phyloP scores from a whole-genome alignment of 2,888 invertebrate species.

The Capitulum mitella region DNA sequence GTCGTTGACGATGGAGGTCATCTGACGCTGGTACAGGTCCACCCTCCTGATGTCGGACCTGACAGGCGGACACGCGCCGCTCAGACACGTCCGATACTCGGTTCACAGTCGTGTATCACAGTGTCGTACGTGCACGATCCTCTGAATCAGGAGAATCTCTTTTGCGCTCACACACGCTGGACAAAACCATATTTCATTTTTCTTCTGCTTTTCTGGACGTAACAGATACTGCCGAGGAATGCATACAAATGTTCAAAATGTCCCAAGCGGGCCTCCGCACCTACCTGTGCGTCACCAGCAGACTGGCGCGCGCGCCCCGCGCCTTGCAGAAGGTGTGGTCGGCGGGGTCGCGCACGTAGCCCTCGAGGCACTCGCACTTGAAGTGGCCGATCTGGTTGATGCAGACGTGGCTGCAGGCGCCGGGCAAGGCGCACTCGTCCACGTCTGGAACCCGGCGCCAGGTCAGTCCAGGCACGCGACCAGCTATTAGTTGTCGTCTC shows the following conservation, averaged over 20 bases:
- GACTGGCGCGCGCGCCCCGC: slow-evolving; percentile 79
- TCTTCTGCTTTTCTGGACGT: no score
- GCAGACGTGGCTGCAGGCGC: slow-evolving; percentile 90
- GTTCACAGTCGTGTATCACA: no score
- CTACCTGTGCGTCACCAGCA: slow-evolving; percentile 67
- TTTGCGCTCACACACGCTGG: no score
- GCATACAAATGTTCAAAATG: no score
- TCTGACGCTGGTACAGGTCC: slow-evolving; percentile 72
- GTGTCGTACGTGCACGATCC: no score
- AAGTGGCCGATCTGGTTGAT: slow-evolving; percentile 83
- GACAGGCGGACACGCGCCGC: no score
- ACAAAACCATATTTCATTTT: no score
- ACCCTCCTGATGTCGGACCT: slow-evolving; percentile 86
- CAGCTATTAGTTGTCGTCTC: no score
- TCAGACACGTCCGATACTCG: no score
- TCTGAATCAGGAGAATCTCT: no score
- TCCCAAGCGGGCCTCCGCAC: not conserved
- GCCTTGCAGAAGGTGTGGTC: slow-evolving; percentile 65
- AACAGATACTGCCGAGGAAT: no score
- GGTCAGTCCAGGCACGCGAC: no score
- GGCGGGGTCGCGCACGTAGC: slow-evolving; percentile 76
- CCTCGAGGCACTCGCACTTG: slow-evolving; percentile 82
- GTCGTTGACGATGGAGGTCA: slow-evolving; percentile 85
- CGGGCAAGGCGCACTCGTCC: slow-evolving; percentile 81
- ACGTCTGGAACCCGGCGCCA: slow-evolving; percentile 76